phyloP scores from a whole-genome alignment of 2,888 invertebrate species.

The Nomada ruficornis region DNA sequence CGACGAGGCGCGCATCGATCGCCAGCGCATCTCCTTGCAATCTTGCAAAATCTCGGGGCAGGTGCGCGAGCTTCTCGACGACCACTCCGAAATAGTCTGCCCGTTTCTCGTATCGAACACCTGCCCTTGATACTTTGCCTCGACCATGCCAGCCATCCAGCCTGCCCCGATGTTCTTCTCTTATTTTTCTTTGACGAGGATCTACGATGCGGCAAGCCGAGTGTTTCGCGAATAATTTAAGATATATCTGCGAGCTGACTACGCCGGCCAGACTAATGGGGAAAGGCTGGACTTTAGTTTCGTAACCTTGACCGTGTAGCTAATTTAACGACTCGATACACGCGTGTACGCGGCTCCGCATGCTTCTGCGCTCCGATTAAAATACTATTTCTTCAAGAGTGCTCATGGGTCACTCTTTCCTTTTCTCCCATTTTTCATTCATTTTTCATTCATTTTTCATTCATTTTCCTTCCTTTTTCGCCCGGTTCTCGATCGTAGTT shows the following conservation, averaged over 20 bases:
- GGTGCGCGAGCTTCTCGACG: slow-evolving; percentile 52
- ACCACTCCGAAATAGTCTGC: slow-evolving; percentile 40
- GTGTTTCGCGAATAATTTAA: slow-evolving; percentile 36
- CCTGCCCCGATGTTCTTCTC: not conserved
- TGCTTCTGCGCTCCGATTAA: slow-evolving; percentile 15
- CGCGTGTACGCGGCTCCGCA: not conserved
- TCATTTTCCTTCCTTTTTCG: not conserved
- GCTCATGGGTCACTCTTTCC: no score
- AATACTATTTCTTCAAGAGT: slow-evolving; percentile 1
- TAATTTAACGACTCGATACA: slow-evolving; percentile 15
- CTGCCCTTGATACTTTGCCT: slow-evolving; percentile 58
- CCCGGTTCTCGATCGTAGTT: not conserved
- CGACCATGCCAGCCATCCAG: not conserved
- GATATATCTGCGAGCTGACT: slow-evolving; percentile 30
- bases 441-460: no score
- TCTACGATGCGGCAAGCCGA: slow-evolving; percentile 22
- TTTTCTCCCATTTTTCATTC: no score
- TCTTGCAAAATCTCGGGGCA: slow-evolving; percentile 61
- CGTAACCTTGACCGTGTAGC: slow-evolving; percentile 55
- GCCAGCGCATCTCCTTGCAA: not conserved
- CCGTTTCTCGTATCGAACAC: slow-evolving; percentile 50
- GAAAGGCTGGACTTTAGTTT: slow-evolving; percentile 19
- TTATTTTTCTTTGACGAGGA: slow-evolving; percentile 29
- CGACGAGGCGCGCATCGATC: not conserved
- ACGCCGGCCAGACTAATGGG: not conserved